Base-by-base conservation (phyloP, 2,797 vertebrate genomes). In the Microctenopoma steveboyesi region DNA sequence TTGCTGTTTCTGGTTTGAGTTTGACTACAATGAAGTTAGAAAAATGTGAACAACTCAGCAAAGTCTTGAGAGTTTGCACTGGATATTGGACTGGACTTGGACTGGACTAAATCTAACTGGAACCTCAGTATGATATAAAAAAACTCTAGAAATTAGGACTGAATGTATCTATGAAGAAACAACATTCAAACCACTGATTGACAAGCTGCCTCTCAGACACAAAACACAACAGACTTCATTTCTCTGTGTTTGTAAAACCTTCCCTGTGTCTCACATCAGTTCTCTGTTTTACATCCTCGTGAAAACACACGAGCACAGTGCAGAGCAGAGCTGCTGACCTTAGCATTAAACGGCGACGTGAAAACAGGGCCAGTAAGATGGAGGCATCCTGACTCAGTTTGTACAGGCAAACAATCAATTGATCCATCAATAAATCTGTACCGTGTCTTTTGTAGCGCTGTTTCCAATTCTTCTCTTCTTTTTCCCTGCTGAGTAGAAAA, bases 361-460 rank as follows among this genome's bases (percentile, higher is more conserved):
- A 82, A 88, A 79, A 66, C 78, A 63, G 58, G 66, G 76, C 82
- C 82, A 81, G 83, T 84, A 85, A 73, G 79, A 82, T 74, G 53
- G 72, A 79, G 65, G 77, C 62, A 74, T 89, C 72, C 56, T 84
- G 84, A 62, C 82, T 88, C 76, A 71, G 83, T 72, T 79, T 80
- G 83, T 73, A 86, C 69, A 61, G 61, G 66, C 78, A 82, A 82
- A 74, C 69, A 48, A 92, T 92, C 91, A 87, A 90, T 86, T 85
- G 75, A 82, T 81, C 79, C 69, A 74, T 92, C 90, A 89, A 89
- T 91, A 84, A 81, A 37, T 65, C 75, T 81, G 84, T 39, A 40
- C 39, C n/a, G 43, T 89, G 89, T 90, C 80, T 83, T 81, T 82
- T 86, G 78, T 83, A 91, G 84, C 86, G 89, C 89, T 71, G 71